Evolutionary conservation across 2,888 invertebrate genomes (phyloP), one percentile per base, ranked within the genome.

Genomic region (Timema podura): DNA sequence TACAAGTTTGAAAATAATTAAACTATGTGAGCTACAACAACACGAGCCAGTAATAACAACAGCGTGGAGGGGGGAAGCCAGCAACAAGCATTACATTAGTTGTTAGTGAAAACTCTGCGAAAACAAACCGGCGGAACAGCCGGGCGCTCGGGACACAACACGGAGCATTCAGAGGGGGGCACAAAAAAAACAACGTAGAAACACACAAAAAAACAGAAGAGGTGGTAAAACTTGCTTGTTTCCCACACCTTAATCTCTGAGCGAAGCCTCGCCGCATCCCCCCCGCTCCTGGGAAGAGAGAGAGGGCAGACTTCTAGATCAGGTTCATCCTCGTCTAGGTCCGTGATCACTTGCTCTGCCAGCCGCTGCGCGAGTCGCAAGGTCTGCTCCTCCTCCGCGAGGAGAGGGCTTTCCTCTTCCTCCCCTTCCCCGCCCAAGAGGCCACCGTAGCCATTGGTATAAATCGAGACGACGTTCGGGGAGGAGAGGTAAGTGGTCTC

Each of bases 401-500:
- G 48, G 51, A 49, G 30, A 15, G 15, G 44, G 30, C n/a, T 48
- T 30, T 68, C 61, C 13, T 69, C 69, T 65, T 61, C 48, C 48
- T 59, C n/a, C 49, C 66, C 57, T 57, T 71, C 67, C 30, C 30
- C 30, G 1, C 30, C 30, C 30, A 30, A 30, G 30, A 30, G 30
- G 30, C 30, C 51, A 5, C 10, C 7, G 30, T 48, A 49, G 6
- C 9, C 15, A 65, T 46, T 46, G 10, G 57, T n/a, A 10, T 61
- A 47, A 6, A 61, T 13, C 7, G 48, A 45, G 16, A 48, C 2
- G 9, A 48, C 15, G n/a, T 68, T 64, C n/a, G 30, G 57, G 10
- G n/a, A 47, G n/a, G 73, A 67, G 77, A 92, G 82, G 78, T 91
- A 92, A 67, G 92, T 91, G 79, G 91, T 92, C 79, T 91, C 87